Base-by-base conservation (phyloP, 1,140 invertebrate species). In the Halesus radiatus region DNA sequence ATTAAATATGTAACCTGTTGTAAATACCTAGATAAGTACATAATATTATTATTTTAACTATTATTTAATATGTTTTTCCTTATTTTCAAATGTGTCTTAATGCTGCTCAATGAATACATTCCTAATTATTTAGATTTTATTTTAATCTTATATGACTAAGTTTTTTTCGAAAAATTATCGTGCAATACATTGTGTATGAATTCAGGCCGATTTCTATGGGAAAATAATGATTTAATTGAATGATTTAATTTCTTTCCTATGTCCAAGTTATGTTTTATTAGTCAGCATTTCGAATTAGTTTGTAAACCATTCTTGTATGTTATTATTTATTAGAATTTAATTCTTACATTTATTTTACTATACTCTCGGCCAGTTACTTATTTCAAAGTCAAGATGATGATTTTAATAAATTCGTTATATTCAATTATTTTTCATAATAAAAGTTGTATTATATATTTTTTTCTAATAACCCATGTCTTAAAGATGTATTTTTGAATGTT, bases 91-190 rank as follows among this genome's bases (percentile, higher is more conserved):
- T 77, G 76, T 77, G 76, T 77, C 76, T 68, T 80, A 76, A 78
- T 72, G 78, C 81, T 79, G 81, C 81, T 82, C 81, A 82, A 82
- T 80, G 54, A 66, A 76, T 82, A 82, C 81, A 82, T 82, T 82
- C 74, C 74, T 76, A 62, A 32, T 72, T 72, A 72, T n/a, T 72
- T 66, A 29, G 62, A 66, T 13, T 45, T 45, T 45, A 45, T 45
- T 45, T 45, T 45, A 45, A 45, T 45, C 8, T 37, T 37, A 45
- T 45, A 45, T 45, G 1, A 45, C 37, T 45, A 45, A 29, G 5
- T 45, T 45, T 45, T 45, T 13, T 45, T 13, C 1, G 13, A 13
- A 45, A 0, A 45, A 45, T 0, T 45, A 45, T 45, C 10, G 1
- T 45, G 37, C 37, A 45, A 7, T 45, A 45, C 37, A 45, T 45